A percentile compares a stretch with the other conserved stretches of the same genome.
These are phyloP conservation scores for Pterostichus niger DNA, from an alignment of 2,888 invertebrate species.

Conservation along the genomic window DNA sequence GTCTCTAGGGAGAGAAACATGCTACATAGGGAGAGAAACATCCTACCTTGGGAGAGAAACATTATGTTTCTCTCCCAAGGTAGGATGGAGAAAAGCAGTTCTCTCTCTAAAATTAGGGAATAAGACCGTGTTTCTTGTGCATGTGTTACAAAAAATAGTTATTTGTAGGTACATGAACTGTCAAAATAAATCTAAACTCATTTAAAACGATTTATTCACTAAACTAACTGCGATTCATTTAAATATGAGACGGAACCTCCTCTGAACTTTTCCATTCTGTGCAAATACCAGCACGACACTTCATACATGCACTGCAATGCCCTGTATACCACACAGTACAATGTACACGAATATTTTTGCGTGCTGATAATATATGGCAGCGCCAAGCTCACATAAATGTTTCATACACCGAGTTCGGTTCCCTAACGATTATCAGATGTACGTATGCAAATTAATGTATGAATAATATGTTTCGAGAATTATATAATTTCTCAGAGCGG, in stretches of 20 bases:
- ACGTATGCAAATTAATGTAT: constrained; percentile 64
- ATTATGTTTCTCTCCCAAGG: too few species aligned
- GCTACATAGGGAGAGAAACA: too few species aligned
- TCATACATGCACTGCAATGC: too few species aligned
- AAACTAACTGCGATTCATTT: background rate
- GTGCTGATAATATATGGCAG: constrained; percentile 59
- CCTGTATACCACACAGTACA: too few species aligned
- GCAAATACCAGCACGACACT: background rate
- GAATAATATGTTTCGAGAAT: constrained; percentile 45
- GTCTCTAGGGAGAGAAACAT: too few species aligned
- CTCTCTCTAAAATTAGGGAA: too few species aligned
- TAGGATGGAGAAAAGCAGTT: too few species aligned
- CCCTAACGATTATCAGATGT: constrained; percentile 59
- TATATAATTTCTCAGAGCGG: constrained; percentile 31
- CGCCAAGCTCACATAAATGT: constrained; percentile 55
- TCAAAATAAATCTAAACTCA: too few species aligned
- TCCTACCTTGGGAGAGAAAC: too few species aligned
- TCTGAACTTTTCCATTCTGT: constrained; percentile 1
- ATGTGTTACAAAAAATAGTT: too few species aligned
- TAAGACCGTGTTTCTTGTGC: too few species aligned
- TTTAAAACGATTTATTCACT: background rate
- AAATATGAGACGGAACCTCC: background rate
- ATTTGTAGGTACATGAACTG: too few species aligned
- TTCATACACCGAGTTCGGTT: constrained; percentile 35
- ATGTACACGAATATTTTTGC: constrained; percentile 51